phyloP scores from a whole-genome alignment of 2,113 vertebrate genomes.

The Clupea harengus region DNA sequence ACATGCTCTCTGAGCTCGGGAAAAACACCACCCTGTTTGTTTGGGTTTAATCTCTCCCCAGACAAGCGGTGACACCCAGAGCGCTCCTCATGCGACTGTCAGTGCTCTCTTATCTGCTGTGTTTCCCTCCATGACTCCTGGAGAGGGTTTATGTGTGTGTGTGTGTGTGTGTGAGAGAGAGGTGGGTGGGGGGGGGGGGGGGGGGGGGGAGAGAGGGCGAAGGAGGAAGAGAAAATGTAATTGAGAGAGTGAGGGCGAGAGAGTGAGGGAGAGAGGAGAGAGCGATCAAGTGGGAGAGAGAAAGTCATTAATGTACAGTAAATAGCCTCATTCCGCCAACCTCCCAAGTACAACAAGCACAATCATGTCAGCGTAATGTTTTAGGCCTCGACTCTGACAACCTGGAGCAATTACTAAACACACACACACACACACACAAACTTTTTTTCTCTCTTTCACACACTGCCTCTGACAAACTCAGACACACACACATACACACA shows the following conservation, averaged over 20 bases:
- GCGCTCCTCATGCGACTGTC: conserved; percentile 30
- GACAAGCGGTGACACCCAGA: conserved; percentile 33
- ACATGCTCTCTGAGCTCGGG: background rate
- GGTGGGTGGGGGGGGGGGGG: background rate
- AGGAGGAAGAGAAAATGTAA: background rate
- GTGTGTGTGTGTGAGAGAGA: background rate
- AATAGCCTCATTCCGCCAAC: too few species aligned
- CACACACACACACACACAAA: too few species aligned
- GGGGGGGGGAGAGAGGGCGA: background rate
- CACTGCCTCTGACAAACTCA: too few species aligned
- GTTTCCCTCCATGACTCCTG: background rate
- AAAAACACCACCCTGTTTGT: conserved; percentile 35
- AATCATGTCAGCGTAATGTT: too few species aligned
- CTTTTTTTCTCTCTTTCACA: too few species aligned
- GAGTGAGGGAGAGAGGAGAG: background rate
- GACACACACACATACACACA: too few species aligned
- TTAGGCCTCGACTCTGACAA: too few species aligned
- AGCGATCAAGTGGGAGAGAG: conserved; percentile 36
- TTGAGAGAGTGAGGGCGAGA: background rate
- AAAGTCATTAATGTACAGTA: conserved; percentile 47
- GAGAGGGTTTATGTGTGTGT: background rate
- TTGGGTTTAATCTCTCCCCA: conserved; percentile 45
- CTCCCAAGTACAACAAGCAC: too few species aligned
- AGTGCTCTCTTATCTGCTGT: conserved; percentile 32
- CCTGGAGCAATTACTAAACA: too few species aligned